Evolutionary conservation across 2,113 vertebrate species (phyloP).

Genomic region (Canis aureus): DNA sequence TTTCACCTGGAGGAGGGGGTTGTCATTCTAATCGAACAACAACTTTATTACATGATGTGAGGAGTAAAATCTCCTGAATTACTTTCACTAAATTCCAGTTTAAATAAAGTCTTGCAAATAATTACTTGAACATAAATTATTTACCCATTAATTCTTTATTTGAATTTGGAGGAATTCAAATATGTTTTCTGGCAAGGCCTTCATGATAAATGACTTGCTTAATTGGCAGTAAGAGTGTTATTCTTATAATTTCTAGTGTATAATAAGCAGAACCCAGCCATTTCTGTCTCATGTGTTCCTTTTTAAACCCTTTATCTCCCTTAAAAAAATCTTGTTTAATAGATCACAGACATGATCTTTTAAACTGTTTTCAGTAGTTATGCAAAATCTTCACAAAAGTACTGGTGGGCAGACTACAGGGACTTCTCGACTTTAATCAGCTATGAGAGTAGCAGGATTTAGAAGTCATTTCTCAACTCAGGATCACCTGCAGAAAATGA

Average conservation of each 20-base stretch:
- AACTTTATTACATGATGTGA: slow-evolving; percentile 33
- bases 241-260: slow-evolving; percentile 81
- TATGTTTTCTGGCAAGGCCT: slow-evolving; percentile 85
- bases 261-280: slow-evolving; percentile 85
- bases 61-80: slow-evolving; percentile 69
- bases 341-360: slow-evolving; percentile 89
- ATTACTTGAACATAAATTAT: slow-evolving; percentile 86
- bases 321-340: slow-evolving; percentile 85
- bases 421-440: slow-evolving; percentile 88
- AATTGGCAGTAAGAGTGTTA: slow-evolving; percentile 86
- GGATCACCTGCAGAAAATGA: slow-evolving; percentile 85
- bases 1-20: slow-evolving; percentile 29
- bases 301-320: slow-evolving; percentile 87
- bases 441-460: slow-evolving; percentile 85
- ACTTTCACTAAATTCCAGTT: slow-evolving; percentile 76
- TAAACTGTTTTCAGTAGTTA: slow-evolving; percentile 89
- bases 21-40: slow-evolving; percentile 41
- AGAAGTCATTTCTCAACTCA: slow-evolving; percentile 87
- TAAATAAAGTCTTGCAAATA: slow-evolving; percentile 81
- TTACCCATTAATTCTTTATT: slow-evolving; percentile 85
- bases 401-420: slow-evolving; percentile 85
- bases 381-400: slow-evolving; percentile 88
- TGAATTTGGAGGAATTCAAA: slow-evolving; percentile 85
- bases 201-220: slow-evolving; percentile 86
- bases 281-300: slow-evolving; percentile 86